phyloP scores from a whole-genome alignment of 2,888 invertebrate genomes.

The Coremacera marginata region DNA sequence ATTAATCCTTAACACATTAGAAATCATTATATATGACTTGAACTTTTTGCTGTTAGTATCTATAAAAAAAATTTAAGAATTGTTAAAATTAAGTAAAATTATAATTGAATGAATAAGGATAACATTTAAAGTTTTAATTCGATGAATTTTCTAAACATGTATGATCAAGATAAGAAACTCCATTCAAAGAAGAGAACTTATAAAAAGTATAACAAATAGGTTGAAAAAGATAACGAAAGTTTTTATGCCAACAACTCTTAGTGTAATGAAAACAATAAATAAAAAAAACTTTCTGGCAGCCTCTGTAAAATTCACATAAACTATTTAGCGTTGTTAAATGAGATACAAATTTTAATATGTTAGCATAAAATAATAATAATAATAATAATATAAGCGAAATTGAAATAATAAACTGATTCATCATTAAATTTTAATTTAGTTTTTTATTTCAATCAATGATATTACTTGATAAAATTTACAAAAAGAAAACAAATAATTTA shows the following conservation, averaged over 20 bases:
- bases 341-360: constrained; percentile 16
- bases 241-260: background rate
- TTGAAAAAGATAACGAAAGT: background rate
- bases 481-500: background rate
- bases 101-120: background rate
- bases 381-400: constrained; percentile 9
- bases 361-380: constrained; percentile 8
- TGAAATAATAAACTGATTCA: background rate
- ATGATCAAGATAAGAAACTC: background rate
- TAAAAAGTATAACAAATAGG: background rate
- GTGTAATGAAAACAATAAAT: background rate
- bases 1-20: background rate
- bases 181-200: background rate
- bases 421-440: background rate
- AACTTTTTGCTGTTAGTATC: constrained; percentile 16
- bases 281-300: background rate
- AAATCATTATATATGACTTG: background rate
- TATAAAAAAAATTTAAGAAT: background rate
- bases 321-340: constrained; percentile 44
- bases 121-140: background rate
- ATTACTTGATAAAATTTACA: background rate
- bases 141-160: constrained; percentile 7
- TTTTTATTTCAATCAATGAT: background rate
- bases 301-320: constrained; percentile 27
- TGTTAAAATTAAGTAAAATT: constrained; percentile 10